A percentile compares a stretch with the other conserved stretches of the same genome.
phyloP scores from a whole-genome alignment of 2,113 vertebrate species.

The Propithecus coquereli region DNA sequence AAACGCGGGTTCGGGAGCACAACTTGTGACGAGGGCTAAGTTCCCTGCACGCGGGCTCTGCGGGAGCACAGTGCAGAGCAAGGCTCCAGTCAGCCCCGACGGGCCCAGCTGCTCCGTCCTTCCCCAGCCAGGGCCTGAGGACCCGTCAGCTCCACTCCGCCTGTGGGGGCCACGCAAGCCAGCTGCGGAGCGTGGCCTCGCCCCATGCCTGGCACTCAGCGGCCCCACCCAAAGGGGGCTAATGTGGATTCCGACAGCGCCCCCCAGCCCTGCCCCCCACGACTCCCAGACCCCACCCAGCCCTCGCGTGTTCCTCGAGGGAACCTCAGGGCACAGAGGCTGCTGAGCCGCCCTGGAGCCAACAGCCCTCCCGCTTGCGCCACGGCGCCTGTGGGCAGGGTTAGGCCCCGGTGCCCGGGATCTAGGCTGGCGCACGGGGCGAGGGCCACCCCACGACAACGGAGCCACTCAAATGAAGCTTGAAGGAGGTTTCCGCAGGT shows the following conservation, averaged over 20 bases:
- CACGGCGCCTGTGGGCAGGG: background rate
- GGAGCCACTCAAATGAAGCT: background rate
- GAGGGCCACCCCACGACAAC: background rate
- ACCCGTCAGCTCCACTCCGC: background rate
- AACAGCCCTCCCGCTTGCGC: too few relatives aligned
- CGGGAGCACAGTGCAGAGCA: too few relatives aligned
- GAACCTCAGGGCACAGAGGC: background rate
- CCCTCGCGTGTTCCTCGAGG: background rate
- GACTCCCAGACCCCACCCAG: background rate
- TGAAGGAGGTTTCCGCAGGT: background rate
- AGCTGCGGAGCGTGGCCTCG: background rate
- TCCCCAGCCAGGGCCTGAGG: too few relatives aligned
- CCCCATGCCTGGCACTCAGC: rapidly evolving
- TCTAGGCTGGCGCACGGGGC: rapidly evolving
- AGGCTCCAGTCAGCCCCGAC: too few relatives aligned
- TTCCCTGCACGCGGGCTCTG: too few relatives aligned
- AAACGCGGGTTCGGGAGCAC: too few relatives aligned
- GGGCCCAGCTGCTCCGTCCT: too few relatives aligned
- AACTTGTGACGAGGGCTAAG: too few relatives aligned
- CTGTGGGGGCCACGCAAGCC: rapidly evolving
- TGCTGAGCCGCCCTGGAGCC: background rate
- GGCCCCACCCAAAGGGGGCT: background rate
- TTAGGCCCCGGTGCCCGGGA: too few relatives aligned
- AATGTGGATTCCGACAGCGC: too few relatives aligned
- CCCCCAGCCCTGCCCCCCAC: background rate